Evolutionary conservation across 2,888 invertebrate genomes (phyloP), one percentile per base, ranked within the genome.

Genomic region (Neoascia interrupta): DNA sequence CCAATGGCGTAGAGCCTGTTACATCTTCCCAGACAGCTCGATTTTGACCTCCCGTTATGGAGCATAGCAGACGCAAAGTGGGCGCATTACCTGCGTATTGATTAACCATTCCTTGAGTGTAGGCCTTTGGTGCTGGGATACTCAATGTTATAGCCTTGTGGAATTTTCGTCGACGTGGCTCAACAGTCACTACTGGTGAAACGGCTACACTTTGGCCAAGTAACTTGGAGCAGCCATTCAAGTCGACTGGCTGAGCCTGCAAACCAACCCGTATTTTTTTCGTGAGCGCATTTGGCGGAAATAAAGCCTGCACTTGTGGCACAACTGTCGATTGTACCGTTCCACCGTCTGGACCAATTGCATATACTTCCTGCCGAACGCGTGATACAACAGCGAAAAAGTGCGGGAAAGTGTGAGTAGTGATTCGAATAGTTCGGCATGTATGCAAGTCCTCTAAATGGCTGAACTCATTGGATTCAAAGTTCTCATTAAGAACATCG

Each of bases 21-120:
- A 99, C 99, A 89, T 99, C 99, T 88, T 99, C 99, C 99, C 99
- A 99, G 84, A 98, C 95, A 3, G 99, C 98, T 82, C 97, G 95
- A 83, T 96, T 96, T 82, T 97, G 96, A 1, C 98, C 99, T 75
- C 98, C 98, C 88, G 97, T 97, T 82, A 98, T 97, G 72, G 97
- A 97, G 90, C 97, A 98, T 58, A 98, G 91, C 43, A 98, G 92
- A 18, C 99, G 92, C 36, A 99, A 91, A 0, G 97, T 96, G 5
- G 96, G 95, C 13, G 96, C 93, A 84, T 92, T 93, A 8, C 93
- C 93, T 8, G 91, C 92, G 86, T 95, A 95, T 84, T 95, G 94
- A 89, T 96, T 96, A 66, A 96, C 94, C 96, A 96, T 95, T 23
- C 90, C 90, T 81, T 90, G 90, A 1, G 90, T 90, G 76, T 89